A percentile compares a stretch with the other conserved stretches of the same genome.
phyloP scores from a whole-genome alignment of 2,113 vertebrate species.

The Brachyhypopomus occidentalis region DNA sequence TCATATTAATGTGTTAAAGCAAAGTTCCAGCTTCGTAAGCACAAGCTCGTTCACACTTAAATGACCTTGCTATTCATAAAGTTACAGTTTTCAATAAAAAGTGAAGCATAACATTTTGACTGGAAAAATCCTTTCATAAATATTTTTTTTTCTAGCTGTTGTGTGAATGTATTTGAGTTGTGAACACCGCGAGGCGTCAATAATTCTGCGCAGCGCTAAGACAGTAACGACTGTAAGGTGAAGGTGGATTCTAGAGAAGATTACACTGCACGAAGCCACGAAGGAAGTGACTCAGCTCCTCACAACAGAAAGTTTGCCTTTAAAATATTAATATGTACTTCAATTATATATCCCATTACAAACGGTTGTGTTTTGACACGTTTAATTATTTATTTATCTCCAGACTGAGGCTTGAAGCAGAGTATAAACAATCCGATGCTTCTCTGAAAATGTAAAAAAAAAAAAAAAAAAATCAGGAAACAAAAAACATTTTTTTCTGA shows the following conservation, averaged over 20 bases:
- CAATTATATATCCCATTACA: slow-evolving; percentile 67
- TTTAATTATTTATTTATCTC: slow-evolving; percentile 69
- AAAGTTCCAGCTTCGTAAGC: slow-evolving; percentile 49
- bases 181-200: not conserved
- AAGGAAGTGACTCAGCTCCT: slow-evolving; percentile 64
- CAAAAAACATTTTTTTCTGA: slow-evolving; percentile 61
- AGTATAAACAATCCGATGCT: slow-evolving; percentile 39
- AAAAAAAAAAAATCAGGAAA: slow-evolving; percentile 44
- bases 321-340: slow-evolving; percentile 70
- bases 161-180: not conserved
- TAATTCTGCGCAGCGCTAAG: not conserved
- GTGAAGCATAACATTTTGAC: slow-evolving; percentile 38
- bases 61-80: slow-evolving; percentile 57
- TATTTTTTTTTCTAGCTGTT: too few relatives aligned
- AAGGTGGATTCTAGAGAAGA: slow-evolving; percentile 31
- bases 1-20: slow-evolving; percentile 61
- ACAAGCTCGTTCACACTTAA: slow-evolving; percentile 56
- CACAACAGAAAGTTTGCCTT: slow-evolving; percentile 66
- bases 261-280: slow-evolving; percentile 52
- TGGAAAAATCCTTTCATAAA: not conserved
- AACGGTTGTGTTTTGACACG: slow-evolving; percentile 68
- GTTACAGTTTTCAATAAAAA: slow-evolving; percentile 27
- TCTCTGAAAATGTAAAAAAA: slow-evolving; percentile 60
- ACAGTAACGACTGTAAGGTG: slow-evolving; percentile 7
- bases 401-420: slow-evolving; percentile 60